Conservation (phyloP, 2,888 invertebrate species). For the Branchinecta sandiegonensis region DNA sequence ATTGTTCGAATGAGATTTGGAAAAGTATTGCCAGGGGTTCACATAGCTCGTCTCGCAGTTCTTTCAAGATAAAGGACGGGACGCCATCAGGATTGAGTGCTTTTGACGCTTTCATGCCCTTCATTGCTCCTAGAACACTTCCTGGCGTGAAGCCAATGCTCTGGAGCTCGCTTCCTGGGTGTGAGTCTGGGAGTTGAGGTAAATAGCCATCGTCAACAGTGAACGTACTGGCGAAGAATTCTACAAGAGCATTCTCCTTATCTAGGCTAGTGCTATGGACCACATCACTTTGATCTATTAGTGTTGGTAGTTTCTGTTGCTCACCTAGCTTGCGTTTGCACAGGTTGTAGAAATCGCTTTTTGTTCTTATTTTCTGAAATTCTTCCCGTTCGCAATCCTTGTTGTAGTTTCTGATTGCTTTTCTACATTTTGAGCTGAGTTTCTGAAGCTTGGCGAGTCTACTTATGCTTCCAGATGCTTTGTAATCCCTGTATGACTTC, state of each 20-base stretch:
- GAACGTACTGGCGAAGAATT: slow-evolving; percentile 3
- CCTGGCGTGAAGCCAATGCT: slow-evolving; percentile 14
- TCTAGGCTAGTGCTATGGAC: slow-evolving; percentile 1
- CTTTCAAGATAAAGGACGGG: no score
- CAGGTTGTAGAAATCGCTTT: no score
- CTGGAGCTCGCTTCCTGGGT: slow-evolving; percentile 8
- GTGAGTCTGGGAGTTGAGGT: slow-evolving; percentile 11
- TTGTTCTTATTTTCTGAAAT: no score
- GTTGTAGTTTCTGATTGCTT: slow-evolving; percentile 11
- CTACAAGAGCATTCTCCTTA: neutral
- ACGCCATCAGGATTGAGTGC: neutral
- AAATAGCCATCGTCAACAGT: slow-evolving; percentile 14
- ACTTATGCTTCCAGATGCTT: slow-evolving; percentile 11
- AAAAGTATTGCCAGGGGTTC: no score
- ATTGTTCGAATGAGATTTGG: no score
- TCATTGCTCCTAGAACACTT: slow-evolving; percentile 11
- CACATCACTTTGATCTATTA: no score
- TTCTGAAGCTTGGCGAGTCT: slow-evolving; percentile 14
- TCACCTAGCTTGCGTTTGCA: no score
- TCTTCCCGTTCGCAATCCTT: neutral
- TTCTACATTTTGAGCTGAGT: slow-evolving; percentile 14
- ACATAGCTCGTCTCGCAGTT: no score
- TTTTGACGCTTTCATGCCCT: slow-evolving; percentile 11
- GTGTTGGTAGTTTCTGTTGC: no score
- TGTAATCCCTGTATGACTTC: slow-evolving; percentile 14